phyloP scores from a whole-genome alignment of 2,888 invertebrate genomes.

The Orthosia gothica region DNA sequence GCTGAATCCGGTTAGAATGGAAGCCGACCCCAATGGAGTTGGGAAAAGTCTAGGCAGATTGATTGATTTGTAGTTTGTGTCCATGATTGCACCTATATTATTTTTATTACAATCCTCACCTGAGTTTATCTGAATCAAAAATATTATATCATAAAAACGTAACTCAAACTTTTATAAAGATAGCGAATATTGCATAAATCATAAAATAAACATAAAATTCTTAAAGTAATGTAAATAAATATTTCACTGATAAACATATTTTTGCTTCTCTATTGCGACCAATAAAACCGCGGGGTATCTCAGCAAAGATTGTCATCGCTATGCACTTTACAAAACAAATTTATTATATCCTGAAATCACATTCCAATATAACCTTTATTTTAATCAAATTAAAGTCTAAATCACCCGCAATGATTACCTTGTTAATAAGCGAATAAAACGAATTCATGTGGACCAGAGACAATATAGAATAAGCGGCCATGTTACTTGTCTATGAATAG shows the following conservation, averaged over 20 bases:
- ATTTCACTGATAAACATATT: constrained; percentile 68
- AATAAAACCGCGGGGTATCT: constrained; percentile 82
- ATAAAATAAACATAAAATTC: constrained; percentile 50
- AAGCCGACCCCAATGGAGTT: too few species aligned
- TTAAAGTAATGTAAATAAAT: constrained; percentile 63
- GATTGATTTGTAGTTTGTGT: neutral
- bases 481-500: constrained; percentile 86
- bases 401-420: constrained; percentile 31
- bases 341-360: constrained; percentile 58
- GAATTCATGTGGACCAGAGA: constrained; percentile 81
- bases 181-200: constrained; percentile 46
- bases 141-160: constrained; percentile 17
- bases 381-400: constrained; percentile 39
- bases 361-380: constrained; percentile 65
- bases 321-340: constrained; percentile 72
- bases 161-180: constrained; percentile 30
- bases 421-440: constrained; percentile 71
- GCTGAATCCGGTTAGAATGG: too few species aligned
- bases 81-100: neutral
- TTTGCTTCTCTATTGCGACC: constrained; percentile 72
- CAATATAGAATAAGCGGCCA: constrained; percentile 86
- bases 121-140: constrained; percentile 41
- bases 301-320: constrained; percentile 81
- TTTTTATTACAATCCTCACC: constrained; percentile 12
- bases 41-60: too few species aligned